Conservation (phyloP, 2,888 invertebrate species). For the Lasioglossum calceatum region DNA sequence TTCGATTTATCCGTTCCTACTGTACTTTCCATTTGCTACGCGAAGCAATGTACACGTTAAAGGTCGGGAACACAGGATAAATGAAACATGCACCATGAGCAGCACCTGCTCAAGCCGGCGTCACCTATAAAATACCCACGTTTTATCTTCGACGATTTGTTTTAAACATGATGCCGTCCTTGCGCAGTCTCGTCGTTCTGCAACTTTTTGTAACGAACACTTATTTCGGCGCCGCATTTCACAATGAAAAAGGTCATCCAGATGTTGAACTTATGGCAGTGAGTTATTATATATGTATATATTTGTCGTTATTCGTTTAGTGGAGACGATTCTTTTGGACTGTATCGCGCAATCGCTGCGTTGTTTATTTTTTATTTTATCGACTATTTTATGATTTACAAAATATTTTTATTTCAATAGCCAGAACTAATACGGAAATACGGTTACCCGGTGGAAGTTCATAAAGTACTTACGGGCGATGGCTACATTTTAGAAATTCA, state of each 20-base stretch:
- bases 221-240: background rate
- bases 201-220: conserved; percentile 2
- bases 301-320: background rate
- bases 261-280: conserved; percentile 47
- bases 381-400: background rate
- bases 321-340: background rate
- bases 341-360: background rate
- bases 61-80: conserved; percentile 42
- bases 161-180: conserved; percentile 31
- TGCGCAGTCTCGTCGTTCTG: conserved; percentile 17
- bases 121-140: conserved; percentile 55
- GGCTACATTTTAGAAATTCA: conserved; percentile 85
- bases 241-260: conserved; percentile 27
- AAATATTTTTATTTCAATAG: conserved; percentile 59
- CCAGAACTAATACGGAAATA: conserved; percentile 82
- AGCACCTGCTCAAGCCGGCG: conserved; percentile 23
- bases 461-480: conserved; percentile 83
- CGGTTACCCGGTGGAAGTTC: conserved; percentile 84
- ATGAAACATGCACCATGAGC: conserved; percentile 28
- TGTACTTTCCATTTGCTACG: conserved; percentile 53
- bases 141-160: conserved; percentile 32
- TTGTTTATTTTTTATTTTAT: background rate
- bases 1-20: conserved; percentile 22
- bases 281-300: conserved; percentile 27
- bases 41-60: conserved; percentile 36